Percentiles rank a stretch among this genome's conserved stretches.
Evolutionary conservation across 2,888 invertebrate species (phyloP).

Genomic region (Ochropacha duplaris): DNA sequence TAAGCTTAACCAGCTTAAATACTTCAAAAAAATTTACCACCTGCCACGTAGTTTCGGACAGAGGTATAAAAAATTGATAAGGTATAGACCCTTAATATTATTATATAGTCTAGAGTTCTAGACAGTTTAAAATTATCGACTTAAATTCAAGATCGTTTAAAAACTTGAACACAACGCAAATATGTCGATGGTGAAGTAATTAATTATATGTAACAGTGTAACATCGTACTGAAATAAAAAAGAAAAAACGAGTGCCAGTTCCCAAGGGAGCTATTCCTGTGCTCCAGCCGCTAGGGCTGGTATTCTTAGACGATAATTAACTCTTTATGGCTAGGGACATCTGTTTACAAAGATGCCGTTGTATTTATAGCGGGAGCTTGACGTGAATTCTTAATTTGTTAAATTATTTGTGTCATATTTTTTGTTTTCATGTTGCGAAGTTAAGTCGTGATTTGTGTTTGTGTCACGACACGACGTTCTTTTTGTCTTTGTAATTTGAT

Average conservation of each 20-base stretch:
- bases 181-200: conserved; percentile 13
- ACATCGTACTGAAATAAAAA: conserved; percentile 50
- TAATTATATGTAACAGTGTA: conserved; percentile 38
- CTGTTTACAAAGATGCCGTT: conserved; percentile 61
- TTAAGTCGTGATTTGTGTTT: background rate
- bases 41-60: too few relatives aligned
- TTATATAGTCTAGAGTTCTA: too few relatives aligned
- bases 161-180: background rate
- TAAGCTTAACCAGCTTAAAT: too few relatives aligned
- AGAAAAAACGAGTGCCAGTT: conserved; percentile 48
- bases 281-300: conserved; percentile 40
- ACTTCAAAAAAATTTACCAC: too few relatives aligned
- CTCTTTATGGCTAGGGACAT: conserved; percentile 76
- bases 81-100: too few relatives aligned
- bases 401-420: conserved; percentile 19
- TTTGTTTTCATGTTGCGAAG: conserved; percentile 12
- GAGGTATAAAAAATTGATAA: too few relatives aligned
- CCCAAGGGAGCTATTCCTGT: conserved; percentile 71
- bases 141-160: too few relatives aligned
- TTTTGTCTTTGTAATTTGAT: background rate
- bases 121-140: too few relatives aligned
- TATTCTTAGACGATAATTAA: conserved; percentile 78
- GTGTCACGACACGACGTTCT: background rate
- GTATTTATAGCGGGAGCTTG: conserved; percentile 37
- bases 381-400: conserved; percentile 28